A percentile compares a stretch with the other conserved stretches of the same genome.
These are phyloP conservation scores for Orthosia incerta DNA, from an alignment of 2,888 invertebrate species.

Conservation along the genomic window DNA sequence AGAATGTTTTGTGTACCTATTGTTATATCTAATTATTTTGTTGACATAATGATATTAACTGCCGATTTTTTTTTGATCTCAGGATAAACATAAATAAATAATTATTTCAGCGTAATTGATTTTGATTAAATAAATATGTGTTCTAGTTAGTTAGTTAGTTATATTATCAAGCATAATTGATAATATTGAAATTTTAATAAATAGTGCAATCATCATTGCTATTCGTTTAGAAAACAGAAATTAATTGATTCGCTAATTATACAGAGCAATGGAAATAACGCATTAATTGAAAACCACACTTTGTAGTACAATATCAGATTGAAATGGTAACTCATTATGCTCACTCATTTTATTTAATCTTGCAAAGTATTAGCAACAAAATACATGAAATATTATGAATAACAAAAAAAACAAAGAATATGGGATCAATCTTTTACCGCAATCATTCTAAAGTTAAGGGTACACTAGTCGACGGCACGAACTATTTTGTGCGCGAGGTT, in stretches of 20 bases:
- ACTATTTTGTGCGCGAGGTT: too few relatives aligned
- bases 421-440: background rate
- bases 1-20: too few relatives aligned
- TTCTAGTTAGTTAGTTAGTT: background rate
- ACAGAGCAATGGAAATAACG: background rate
- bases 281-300: conserved; percentile 4
- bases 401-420: background rate
- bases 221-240: conserved; percentile 1
- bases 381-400: background rate
- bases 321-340: too few relatives aligned
- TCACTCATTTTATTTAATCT: background rate
- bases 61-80: too few relatives aligned
- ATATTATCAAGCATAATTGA: background rate
- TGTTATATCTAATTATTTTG: too few relatives aligned
- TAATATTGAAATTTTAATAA: background rate
- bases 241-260: conserved; percentile 14
- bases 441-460: too few relatives aligned
- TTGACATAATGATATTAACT: too few relatives aligned
- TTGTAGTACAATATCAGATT: background rate
- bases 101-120: background rate
- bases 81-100: too few relatives aligned
- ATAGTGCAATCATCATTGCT: background rate
- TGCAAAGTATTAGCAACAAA: too few relatives aligned
- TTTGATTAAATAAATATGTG: background rate
- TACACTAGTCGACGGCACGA: too few relatives aligned